Conservation (phyloP, 2,797 vertebrate genomes). For the Hephaestus fuliginosus region DNA sequence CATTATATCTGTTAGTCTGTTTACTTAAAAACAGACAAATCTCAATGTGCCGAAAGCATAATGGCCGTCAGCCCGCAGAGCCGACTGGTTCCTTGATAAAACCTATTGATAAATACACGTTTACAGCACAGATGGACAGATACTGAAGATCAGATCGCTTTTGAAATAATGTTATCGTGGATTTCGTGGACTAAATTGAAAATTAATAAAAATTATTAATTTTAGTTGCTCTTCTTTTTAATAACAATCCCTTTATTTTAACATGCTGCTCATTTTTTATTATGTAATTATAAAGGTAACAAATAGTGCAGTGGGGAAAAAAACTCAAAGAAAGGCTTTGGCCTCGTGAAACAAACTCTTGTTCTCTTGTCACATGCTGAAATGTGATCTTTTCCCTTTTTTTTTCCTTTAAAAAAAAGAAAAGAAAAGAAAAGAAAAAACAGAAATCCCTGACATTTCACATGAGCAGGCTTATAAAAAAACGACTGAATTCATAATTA, state of each 20-base stretch:
- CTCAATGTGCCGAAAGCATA: background rate
- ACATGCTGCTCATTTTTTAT: background rate
- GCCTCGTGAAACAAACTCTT: background rate
- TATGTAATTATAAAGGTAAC: background rate
- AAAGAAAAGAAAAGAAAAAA: background rate
- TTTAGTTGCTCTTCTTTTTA: background rate
- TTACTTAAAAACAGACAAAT: background rate
- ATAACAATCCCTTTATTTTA: background rate
- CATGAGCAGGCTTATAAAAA: background rate
- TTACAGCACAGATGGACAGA: background rate
- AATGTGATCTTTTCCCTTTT: no score
- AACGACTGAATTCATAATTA: constrained; percentile 8
- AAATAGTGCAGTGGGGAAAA: background rate
- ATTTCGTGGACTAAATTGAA: background rate
- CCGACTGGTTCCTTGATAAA: background rate
- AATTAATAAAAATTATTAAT: background rate
- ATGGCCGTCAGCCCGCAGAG: background rate
- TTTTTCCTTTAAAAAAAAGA: background rate
- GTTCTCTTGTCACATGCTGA: background rate
- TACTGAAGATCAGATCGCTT: background rate
- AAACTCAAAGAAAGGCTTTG: background rate
- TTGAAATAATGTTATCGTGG: background rate
- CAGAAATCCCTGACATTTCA: background rate
- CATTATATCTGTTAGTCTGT: background rate
- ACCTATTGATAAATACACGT: background rate